Conservation (phyloP, 2,888 invertebrate genomes). For the Nemotelus pantherinus region DNA sequence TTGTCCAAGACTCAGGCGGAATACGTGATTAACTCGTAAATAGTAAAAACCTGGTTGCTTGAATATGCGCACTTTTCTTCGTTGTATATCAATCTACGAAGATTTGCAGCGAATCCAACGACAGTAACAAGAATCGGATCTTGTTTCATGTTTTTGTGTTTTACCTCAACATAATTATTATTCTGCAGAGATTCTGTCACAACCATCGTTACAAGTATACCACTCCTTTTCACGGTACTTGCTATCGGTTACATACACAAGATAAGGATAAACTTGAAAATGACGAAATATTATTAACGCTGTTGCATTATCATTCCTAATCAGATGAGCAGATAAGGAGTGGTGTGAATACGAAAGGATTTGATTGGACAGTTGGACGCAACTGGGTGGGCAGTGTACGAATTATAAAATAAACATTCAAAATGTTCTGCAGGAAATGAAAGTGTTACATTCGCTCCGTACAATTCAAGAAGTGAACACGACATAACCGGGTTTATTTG, state of each 20-base stretch:
- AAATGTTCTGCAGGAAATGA: not conserved
- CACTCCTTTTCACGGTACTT: not conserved
- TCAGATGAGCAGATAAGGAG: slow-evolving; percentile 29
- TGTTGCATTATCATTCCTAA: slow-evolving; percentile 25
- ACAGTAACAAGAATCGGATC: too few relatives aligned
- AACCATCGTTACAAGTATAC: not conserved
- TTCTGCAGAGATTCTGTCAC: slow-evolving; percentile 13
- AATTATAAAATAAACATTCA: slow-evolving; percentile 23
- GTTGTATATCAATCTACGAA: too few relatives aligned
- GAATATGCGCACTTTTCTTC: too few relatives aligned
- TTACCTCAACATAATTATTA: slow-evolving; percentile 13
- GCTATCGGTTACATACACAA: not conserved
- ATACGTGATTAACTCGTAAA: not conserved
- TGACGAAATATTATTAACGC: slow-evolving; percentile 2
- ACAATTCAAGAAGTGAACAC: slow-evolving; percentile 32
- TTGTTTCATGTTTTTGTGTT: too few relatives aligned
- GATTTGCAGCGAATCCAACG: too few relatives aligned
- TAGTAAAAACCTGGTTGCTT: too few relatives aligned
- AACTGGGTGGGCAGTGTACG: slow-evolving; percentile 13
- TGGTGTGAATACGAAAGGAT: slow-evolving; percentile 19
- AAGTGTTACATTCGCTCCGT: slow-evolving; percentile 16
- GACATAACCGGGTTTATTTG: too few relatives aligned
- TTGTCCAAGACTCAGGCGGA: not conserved
- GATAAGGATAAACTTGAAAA: not conserved
- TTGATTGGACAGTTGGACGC: slow-evolving; percentile 3